A percentile compares a stretch with the other conserved stretches of the same genome.
phyloP scores from a whole-genome alignment of 2,888 invertebrate genomes.

The Drosophila acutilabella region DNA sequence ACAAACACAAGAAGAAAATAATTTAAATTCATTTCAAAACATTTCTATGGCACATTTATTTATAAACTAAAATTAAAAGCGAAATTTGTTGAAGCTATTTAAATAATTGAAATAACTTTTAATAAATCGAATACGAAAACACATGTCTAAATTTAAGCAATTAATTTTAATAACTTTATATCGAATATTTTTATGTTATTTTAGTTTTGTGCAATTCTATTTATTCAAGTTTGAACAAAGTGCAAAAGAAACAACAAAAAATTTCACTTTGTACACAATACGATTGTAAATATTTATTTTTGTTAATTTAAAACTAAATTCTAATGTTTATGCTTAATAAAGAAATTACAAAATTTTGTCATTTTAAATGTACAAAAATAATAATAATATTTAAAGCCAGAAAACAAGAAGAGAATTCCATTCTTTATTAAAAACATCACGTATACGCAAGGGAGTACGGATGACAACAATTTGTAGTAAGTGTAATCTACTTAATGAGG shows the following conservation, averaged over 20 bases:
- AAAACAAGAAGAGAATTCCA: neutral
- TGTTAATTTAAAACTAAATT: conserved; percentile 59
- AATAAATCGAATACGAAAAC: conserved; percentile 1
- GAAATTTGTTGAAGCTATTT: conserved; percentile 48
- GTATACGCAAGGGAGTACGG: neutral
- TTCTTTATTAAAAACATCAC: conserved; percentile 7
- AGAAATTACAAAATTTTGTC: conserved; percentile 68
- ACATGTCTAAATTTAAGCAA: conserved; percentile 23
- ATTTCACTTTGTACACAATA: conserved; percentile 64
- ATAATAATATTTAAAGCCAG: conserved; percentile 47
- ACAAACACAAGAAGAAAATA: conserved; percentile 32
- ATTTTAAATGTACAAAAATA: conserved; percentile 72
- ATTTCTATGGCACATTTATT: conserved; percentile 17
- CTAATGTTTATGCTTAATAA: conserved; percentile 62
- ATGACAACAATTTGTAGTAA: neutral
- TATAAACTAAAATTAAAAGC: neutral
- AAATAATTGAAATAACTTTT: conserved; percentile 5
- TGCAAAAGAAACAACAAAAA: conserved; percentile 30
- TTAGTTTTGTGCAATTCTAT: conserved; percentile 76
- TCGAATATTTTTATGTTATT: conserved; percentile 62
- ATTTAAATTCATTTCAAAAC: conserved; percentile 42
- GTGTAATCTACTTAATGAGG: too few species aligned
- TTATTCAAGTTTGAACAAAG: conserved; percentile 66
- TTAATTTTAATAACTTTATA: conserved; percentile 25
- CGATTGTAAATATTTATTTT: conserved; percentile 84